Percentiles rank a stretch among this genome's conserved stretches.
Evolutionary conservation across 2,888 invertebrate genomes (phyloP).

Genomic region (Chironomus tentans): DNA sequence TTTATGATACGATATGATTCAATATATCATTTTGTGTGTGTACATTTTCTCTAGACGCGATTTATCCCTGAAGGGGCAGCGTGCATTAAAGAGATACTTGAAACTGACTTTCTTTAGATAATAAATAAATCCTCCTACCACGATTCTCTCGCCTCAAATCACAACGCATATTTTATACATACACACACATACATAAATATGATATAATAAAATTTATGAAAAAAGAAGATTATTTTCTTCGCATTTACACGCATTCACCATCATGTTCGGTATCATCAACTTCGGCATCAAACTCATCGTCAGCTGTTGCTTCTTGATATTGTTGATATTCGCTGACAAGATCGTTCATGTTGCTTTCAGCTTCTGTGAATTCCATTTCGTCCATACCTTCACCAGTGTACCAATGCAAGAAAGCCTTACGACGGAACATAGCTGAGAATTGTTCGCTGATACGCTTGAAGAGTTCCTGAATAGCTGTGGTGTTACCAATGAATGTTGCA

Average conservation of each 20-base stretch:
- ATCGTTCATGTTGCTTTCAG: constrained; percentile 91
- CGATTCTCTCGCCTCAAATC: neutral
- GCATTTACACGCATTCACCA: constrained; percentile 42
- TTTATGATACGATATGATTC: neutral
- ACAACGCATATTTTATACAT: too few relatives aligned
- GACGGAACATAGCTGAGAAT: constrained; percentile 68
- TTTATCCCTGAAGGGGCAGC: too few relatives aligned
- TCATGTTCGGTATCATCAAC: constrained; percentile 55
- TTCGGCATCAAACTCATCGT: constrained; percentile 80
- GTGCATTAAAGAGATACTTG: too few relatives aligned
- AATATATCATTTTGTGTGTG: too few relatives aligned
- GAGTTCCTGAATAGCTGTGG: constrained; percentile 65
- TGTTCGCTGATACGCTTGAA: constrained; percentile 66
- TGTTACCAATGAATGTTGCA: constrained; percentile 68
- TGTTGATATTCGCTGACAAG: constrained; percentile 87
- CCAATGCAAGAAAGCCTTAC: constrained; percentile 77
- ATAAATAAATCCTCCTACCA: neutral
- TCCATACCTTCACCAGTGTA: constrained; percentile 89
- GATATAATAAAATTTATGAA: neutral
- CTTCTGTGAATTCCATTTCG: constrained; percentile 94
- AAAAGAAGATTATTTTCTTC: neutral
- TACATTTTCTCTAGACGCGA: too few relatives aligned
- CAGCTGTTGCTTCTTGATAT: constrained; percentile 84
- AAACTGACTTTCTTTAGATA: too few relatives aligned
- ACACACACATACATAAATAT: neutral